phyloP scores from a whole-genome alignment of 1,140 invertebrate genomes.

The Hycleus cichorii region DNA sequence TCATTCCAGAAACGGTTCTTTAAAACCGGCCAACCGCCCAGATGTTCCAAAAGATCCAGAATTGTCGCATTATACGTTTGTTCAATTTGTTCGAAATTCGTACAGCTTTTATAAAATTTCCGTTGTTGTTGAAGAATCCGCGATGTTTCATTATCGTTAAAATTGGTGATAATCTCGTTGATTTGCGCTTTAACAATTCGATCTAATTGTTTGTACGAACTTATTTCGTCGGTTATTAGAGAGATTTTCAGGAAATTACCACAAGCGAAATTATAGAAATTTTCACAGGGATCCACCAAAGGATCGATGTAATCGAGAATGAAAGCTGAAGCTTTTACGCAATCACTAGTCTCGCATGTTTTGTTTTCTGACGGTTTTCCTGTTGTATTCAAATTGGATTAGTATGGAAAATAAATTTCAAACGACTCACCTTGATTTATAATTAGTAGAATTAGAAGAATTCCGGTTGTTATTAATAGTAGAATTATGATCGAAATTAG shows the following conservation, averaged over 20 bases:
- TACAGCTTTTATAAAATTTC: slow-evolving; percentile 72
- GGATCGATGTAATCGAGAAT: slow-evolving; percentile 49
- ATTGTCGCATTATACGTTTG: slow-evolving; percentile 59
- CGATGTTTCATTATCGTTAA: background rate
- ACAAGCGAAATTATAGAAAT: slow-evolving; percentile 74
- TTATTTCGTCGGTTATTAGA: background rate
- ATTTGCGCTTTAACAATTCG: slow-evolving; percentile 7
- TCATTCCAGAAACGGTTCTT: slow-evolving; percentile 65
- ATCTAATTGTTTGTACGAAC: slow-evolving; percentile 8
- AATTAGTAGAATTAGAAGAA: no score
- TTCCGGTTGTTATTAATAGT: no score
- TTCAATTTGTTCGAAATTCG: slow-evolving; percentile 72
- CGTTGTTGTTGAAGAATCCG: slow-evolving; percentile 48
- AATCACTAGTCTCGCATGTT: slow-evolving; percentile 12
- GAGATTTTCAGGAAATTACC: slow-evolving; percentile 45
- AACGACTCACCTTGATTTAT: no score
- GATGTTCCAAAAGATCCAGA: slow-evolving; percentile 53
- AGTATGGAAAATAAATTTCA: no score
- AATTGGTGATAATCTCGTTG: slow-evolving; percentile 17
- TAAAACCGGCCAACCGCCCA: slow-evolving; percentile 80
- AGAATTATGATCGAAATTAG: no score
- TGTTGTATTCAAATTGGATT: no score
- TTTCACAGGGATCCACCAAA: slow-evolving; percentile 62
- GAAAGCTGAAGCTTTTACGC: slow-evolving; percentile 42
- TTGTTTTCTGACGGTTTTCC: no score